Conservation (phyloP, 2,888 invertebrate species). For the Gandaritis pyraliata region DNA sequence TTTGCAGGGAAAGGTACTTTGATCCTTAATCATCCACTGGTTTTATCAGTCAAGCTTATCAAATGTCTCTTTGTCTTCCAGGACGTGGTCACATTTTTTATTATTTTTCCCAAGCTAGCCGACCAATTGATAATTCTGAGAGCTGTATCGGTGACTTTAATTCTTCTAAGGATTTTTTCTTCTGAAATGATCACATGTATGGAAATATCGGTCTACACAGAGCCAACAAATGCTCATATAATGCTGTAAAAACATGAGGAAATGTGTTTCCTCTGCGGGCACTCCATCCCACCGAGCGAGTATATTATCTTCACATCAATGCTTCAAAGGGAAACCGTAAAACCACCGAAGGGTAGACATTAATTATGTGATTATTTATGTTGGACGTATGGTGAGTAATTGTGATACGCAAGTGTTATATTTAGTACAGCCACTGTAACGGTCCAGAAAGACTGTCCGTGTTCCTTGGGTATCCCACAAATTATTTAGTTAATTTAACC, state of each 20-base stretch:
- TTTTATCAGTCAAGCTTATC: too few species aligned
- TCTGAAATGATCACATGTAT: not conserved
- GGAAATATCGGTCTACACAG: not conserved
- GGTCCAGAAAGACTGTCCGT: too few species aligned
- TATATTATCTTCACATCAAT: conserved; percentile 32
- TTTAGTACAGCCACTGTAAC: not conserved
- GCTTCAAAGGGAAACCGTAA: conserved; percentile 43
- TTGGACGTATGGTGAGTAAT: conserved; percentile 35
- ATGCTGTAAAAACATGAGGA: not conserved
- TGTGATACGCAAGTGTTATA: conserved; percentile 23
- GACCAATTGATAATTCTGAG: too few species aligned
- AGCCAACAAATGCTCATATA: conserved; percentile 5
- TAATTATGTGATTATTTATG: conserved; percentile 49
- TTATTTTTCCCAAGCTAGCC: too few species aligned
- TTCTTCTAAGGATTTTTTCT: too few species aligned
- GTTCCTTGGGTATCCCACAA: too few species aligned
- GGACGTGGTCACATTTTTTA: too few species aligned
- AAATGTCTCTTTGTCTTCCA: too few species aligned
- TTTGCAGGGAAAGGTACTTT: too few species aligned
- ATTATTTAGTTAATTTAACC: too few species aligned
- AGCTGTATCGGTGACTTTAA: too few species aligned
- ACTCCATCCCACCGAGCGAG: conserved; percentile 10
- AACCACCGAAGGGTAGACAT: conserved; percentile 47
- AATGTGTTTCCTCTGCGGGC: conserved; percentile 7
- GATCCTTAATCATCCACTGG: too few species aligned